phyloP scores from a whole-genome alignment of 2,888 invertebrate species.

The Cantharis lateralis region DNA sequence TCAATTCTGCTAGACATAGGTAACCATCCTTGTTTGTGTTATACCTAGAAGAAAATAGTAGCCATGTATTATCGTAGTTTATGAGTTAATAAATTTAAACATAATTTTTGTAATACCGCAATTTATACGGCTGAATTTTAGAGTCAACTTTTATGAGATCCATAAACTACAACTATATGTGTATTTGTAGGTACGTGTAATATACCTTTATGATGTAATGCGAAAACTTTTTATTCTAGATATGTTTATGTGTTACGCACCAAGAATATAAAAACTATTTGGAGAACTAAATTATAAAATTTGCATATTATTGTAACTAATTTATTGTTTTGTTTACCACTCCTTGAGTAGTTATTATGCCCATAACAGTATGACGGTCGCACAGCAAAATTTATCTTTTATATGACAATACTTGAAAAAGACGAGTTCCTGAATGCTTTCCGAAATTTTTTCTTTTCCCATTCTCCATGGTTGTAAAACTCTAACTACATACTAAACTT shows the following conservation, averaged over 20 bases:
- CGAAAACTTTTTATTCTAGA: background rate
- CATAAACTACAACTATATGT: background rate
- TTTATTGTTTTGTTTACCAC: background rate
- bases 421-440: background rate
- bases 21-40: constrained; percentile 88
- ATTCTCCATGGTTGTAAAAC: background rate
- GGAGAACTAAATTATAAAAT: background rate
- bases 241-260: background rate
- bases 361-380: too few relatives aligned
- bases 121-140: background rate
- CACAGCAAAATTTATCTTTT: background rate
- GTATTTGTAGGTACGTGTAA: background rate
- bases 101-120: background rate
- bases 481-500: background rate
- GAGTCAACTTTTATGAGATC: background rate
- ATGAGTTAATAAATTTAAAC: background rate
- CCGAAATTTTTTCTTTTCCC: background rate
- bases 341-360: background rate
- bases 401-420: background rate
- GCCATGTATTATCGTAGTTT: background rate
- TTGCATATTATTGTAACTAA: background rate
- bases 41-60: constrained; percentile 68
- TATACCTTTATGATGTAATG: background rate
- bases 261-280: background rate
- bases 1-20: constrained; percentile 87